Percentiles rank a stretch among this genome's conserved stretches.
phyloP scores from a whole-genome alignment of 2,888 invertebrate species.

The Noctua comes region DNA sequence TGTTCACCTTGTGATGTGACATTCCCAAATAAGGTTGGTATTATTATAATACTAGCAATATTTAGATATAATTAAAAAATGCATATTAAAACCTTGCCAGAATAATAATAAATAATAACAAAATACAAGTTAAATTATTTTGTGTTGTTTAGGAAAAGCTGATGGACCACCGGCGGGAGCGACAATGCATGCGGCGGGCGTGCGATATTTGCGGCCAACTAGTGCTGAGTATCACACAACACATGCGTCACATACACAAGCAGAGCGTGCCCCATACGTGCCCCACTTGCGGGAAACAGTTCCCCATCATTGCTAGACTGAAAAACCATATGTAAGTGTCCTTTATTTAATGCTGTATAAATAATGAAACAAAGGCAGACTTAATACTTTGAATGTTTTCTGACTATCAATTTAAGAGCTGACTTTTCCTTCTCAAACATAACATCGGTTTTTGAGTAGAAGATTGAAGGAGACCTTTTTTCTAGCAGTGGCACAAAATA shows the following conservation, averaged over 20 bases:
- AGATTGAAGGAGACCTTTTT: neutral
- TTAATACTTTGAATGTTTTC: neutral
- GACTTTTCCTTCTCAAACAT: neutral
- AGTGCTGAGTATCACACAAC: slow-evolving; percentile 84
- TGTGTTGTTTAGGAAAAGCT: slow-evolving; percentile 76
- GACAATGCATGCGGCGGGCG: slow-evolving; percentile 86
- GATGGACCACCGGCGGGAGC: slow-evolving; percentile 82
- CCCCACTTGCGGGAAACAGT: slow-evolving; percentile 86
- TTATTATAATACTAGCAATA: neutral
- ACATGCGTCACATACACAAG: slow-evolving; percentile 86
- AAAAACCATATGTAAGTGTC: slow-evolving; percentile 84
- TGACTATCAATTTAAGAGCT: neutral
- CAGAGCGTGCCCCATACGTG: slow-evolving; percentile 82
- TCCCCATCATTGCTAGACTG: slow-evolving; percentile 85
- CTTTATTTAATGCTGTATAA: neutral
- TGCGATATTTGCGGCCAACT: slow-evolving; percentile 87
- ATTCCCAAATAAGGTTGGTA: slow-evolving; percentile 82
- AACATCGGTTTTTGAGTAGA: neutral
- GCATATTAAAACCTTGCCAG: neutral
- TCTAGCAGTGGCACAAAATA: neutral
- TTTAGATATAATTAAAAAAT: neutral
- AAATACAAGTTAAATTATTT: neutral
- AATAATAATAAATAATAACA: too few species aligned
- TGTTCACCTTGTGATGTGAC: slow-evolving; percentile 85
- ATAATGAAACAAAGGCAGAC: neutral